Evolutionary conservation across 2,888 invertebrate genomes (phyloP).

Genomic region (Megaustenia siamemsis): DNA sequence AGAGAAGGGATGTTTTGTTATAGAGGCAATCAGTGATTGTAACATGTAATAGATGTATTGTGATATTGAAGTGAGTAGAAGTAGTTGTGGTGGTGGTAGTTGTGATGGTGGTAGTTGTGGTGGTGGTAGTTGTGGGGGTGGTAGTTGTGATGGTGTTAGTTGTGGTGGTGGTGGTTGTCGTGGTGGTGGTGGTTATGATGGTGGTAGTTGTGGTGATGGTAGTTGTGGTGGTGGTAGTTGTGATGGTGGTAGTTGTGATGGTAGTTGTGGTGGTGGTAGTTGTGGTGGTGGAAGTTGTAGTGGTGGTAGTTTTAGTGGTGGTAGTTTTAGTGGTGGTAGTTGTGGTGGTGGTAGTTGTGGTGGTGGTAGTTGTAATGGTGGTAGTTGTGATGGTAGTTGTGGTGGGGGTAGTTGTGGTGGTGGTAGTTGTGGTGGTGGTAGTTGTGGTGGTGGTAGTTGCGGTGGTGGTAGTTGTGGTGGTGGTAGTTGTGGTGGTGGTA

Average conservation of each 20-base stretch:
- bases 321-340: background rate
- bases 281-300: background rate
- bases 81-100: constrained; percentile 93
- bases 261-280: background rate
- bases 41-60: too few relatives aligned
- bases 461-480: background rate
- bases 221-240: background rate
- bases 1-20: too few relatives aligned
- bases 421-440: background rate
- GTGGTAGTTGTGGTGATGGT: background rate
- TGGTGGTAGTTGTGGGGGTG: background rate
- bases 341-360: background rate
- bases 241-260: background rate
- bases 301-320: background rate
- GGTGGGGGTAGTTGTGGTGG: background rate
- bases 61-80: constrained; percentile 94
- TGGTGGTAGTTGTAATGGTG: background rate
- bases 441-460: background rate
- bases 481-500: background rate
- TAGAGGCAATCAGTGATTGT: too few relatives aligned
- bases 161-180: background rate
- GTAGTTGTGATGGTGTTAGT: background rate
- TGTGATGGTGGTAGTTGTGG: background rate
- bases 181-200: background rate
- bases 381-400: background rate